Evolutionary conservation across 2,888 invertebrate genomes (phyloP).

Genomic region (Phrixothrix hirtus): DNA sequence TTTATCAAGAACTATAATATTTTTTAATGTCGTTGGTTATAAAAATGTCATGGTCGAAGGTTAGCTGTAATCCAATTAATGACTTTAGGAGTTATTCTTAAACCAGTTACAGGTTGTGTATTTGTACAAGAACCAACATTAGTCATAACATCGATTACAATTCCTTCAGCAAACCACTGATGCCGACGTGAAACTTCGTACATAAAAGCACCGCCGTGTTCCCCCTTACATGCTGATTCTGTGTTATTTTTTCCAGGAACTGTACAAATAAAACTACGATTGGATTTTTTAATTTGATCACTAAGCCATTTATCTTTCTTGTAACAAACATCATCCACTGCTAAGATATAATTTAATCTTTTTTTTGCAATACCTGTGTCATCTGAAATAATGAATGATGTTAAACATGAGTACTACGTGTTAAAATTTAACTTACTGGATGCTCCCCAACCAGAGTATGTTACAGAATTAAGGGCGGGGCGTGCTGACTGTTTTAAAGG

Average conservation of each 20-base stretch:
- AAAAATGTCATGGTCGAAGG: not conserved
- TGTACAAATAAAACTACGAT: constrained; percentile 6
- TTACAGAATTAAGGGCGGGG: constrained; percentile 1
- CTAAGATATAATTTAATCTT: constrained; percentile 3
- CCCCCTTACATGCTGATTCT: constrained; percentile 1
- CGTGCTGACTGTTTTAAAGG: constrained; percentile 3
- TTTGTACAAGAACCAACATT: not conserved
- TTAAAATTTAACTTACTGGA: not conserved
- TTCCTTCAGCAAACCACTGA: constrained; percentile 7
- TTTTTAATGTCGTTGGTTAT: not conserved
- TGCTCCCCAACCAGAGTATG: constrained; percentile 10
- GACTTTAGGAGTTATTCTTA: not conserved
- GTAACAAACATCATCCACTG: constrained; percentile 1
- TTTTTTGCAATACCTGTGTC: constrained; percentile 3
- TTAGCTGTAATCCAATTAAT: constrained; percentile 6
- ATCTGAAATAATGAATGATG: not conserved
- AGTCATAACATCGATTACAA: constrained; percentile 4
- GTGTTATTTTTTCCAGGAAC: not conserved
- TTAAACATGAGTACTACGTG: not conserved
- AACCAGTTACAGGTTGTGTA: constrained; percentile 2
- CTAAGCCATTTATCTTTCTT: not conserved
- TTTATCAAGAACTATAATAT: not conserved
- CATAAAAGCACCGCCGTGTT: constrained; percentile 11
- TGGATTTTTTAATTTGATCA: constrained; percentile 2
- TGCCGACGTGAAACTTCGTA: constrained; percentile 1